phyloP scores from a whole-genome alignment of 2,113 vertebrate genomes.

The Kryptolebias marmoratus region DNA sequence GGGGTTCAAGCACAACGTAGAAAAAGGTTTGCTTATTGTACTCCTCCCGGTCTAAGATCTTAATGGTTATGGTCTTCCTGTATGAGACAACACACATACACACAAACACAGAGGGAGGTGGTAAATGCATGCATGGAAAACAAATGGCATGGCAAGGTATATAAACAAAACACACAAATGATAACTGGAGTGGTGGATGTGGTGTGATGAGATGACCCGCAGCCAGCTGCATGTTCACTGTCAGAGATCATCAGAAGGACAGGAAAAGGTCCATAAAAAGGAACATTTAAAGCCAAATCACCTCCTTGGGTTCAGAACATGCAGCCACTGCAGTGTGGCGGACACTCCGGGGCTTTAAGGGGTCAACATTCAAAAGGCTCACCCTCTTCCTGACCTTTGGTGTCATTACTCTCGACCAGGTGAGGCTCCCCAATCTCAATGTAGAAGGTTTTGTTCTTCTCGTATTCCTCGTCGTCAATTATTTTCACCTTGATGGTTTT shows the following conservation, averaged over 20 bases:
- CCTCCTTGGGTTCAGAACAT: constrained; percentile 48
- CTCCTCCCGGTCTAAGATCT: constrained; percentile 97
- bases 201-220: constrained; percentile 80
- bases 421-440: constrained; percentile 96
- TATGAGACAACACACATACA: constrained; percentile 84
- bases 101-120: constrained; percentile 85
- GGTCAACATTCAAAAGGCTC: constrained; percentile 34
- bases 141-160: constrained; percentile 66
- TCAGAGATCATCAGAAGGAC: constrained; percentile 35
- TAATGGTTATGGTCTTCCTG: constrained; percentile 98
- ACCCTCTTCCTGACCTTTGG: constrained; percentile 91
- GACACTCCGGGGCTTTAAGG: constrained; percentile 16
- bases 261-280: background rate
- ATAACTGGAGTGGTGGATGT: constrained; percentile 62
- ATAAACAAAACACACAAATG: constrained; percentile 36
- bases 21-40: constrained; percentile 99
- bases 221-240: constrained; percentile 74
- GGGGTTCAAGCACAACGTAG: constrained; percentile 94
- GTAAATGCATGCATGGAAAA: constrained; percentile 78
- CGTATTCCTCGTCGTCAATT: constrained; percentile 99
- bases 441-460: constrained; percentile 99
- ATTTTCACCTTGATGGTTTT: constrained; percentile 98
- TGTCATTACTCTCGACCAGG: constrained; percentile 96
- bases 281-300: background rate
- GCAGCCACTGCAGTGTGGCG: constrained; percentile 30